Evolutionary conservation across 2,113 vertebrate genomes (phyloP).

Genomic region (Eubucco bourcierii): DNA sequence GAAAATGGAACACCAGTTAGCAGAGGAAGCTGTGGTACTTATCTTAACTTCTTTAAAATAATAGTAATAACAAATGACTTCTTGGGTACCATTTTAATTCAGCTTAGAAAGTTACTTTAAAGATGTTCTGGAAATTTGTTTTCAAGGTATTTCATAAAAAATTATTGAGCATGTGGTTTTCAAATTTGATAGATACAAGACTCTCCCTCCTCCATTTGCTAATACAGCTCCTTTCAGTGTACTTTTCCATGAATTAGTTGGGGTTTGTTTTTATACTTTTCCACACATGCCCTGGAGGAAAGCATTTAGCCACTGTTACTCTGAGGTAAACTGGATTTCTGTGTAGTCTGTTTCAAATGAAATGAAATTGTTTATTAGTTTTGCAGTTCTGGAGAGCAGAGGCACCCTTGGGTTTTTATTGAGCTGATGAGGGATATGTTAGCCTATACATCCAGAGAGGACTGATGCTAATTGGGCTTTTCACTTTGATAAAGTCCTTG

Average conservation of each 20-base stretch:
- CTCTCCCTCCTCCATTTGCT: background rate
- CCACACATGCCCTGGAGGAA: background rate
- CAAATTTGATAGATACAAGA: background rate
- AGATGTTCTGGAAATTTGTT: background rate
- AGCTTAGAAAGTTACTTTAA: background rate
- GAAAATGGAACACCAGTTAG: background rate
- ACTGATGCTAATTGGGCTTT: constrained; percentile 48
- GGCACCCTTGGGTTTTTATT: constrained; percentile 42
- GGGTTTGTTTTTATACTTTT: constrained; percentile 9
- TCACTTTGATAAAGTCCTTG: constrained; percentile 55
- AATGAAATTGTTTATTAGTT: constrained; percentile 59
- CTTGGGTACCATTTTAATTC: background rate
- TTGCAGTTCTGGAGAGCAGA: constrained; percentile 42
- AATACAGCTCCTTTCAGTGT: background rate
- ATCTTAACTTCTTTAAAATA: background rate
- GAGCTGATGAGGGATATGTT: constrained; percentile 29
- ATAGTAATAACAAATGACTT: background rate
- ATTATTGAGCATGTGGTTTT: background rate
- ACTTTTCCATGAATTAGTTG: background rate
- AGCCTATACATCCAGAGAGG: constrained; percentile 10
- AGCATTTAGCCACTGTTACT: background rate
- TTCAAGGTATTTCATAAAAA: background rate
- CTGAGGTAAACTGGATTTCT: constrained; percentile 43
- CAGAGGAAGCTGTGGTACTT: background rate
- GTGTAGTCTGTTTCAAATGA: constrained; percentile 32